Evolutionary conservation across 2,888 invertebrate genomes (phyloP).

Genomic region (Pyrrhia umbra): DNA sequence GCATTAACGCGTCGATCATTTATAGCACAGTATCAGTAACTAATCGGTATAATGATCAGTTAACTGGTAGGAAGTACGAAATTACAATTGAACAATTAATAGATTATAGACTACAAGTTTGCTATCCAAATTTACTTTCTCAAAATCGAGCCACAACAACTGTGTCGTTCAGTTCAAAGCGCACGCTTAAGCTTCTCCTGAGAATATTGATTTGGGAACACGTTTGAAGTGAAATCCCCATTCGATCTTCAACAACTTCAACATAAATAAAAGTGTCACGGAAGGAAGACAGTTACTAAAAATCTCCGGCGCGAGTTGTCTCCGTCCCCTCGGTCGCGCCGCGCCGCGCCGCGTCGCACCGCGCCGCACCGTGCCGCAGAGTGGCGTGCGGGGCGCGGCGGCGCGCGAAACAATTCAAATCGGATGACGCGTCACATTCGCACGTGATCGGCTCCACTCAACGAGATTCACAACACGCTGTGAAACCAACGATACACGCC

Average conservation of each 20-base stretch:
- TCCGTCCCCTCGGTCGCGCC: constrained; percentile 7
- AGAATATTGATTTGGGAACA: constrained; percentile 59
- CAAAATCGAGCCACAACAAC: constrained; percentile 22
- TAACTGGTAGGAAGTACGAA: neutral
- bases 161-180: constrained; percentile 31
- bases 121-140: constrained; percentile 9
- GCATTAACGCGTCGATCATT: constrained; percentile 10
- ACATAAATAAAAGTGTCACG: constrained; percentile 65
- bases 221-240: constrained; percentile 58
- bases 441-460: constrained; percentile 52
- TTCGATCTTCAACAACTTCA: constrained; percentile 59
- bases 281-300: constrained; percentile 46
- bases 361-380: neutral
- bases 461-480: constrained; percentile 41
- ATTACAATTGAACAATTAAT: neutral
- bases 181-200: constrained; percentile 24
- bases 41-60: neutral
- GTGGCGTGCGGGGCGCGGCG: neutral
- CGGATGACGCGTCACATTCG: constrained; percentile 55
- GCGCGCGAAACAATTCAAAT: constrained; percentile 54
- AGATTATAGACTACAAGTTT: constrained; percentile 1
- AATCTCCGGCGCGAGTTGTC: constrained; percentile 25
- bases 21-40: constrained; percentile 9
- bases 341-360: neutral
- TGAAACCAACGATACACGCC: constrained; percentile 27